A percentile compares a stretch with the other conserved stretches of the same genome.
Evolutionary conservation across 2,113 vertebrate species (phyloP).

Genomic region (Mus spicilegus): DNA sequence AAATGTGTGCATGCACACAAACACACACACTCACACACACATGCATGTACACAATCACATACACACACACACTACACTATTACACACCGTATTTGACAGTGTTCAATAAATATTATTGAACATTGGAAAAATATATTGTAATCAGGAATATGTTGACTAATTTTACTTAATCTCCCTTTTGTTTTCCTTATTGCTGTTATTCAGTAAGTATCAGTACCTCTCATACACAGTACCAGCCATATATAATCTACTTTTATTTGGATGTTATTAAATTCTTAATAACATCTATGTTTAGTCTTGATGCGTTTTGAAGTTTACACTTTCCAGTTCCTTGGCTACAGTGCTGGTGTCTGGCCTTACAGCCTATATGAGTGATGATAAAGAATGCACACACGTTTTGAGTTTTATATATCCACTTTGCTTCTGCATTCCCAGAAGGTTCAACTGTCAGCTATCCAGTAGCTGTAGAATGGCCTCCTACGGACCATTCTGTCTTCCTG

Average conservation of each 20-base stretch:
- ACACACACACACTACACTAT: not conserved
- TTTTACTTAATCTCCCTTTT: not conserved
- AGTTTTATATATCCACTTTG: not conserved
- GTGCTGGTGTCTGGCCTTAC: not conserved
- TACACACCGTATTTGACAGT: not conserved
- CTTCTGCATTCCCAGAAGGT: not conserved
- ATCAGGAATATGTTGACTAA: not conserved
- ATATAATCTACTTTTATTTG: not conserved
- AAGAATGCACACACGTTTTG: not conserved
- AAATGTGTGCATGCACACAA: no score
- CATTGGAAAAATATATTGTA: not conserved
- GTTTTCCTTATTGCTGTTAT: not conserved
- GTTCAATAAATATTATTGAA: not conserved
- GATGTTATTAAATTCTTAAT: not conserved
- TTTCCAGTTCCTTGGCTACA: not conserved
- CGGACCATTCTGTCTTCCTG: not conserved
- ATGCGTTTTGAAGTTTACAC: not conserved
- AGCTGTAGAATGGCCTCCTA: not conserved
- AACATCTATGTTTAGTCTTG: not conserved
- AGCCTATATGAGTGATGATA: not conserved
- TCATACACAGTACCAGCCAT: not conserved
- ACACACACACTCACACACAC: not conserved
- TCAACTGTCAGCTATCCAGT: not conserved
- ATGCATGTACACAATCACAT: not conserved
- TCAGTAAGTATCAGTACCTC: slow-evolving; percentile 7